These are phyloP conservation scores for Artemia sinica DNA, from an alignment of 2,888 invertebrate species.

Conservation along the genomic window DNA sequence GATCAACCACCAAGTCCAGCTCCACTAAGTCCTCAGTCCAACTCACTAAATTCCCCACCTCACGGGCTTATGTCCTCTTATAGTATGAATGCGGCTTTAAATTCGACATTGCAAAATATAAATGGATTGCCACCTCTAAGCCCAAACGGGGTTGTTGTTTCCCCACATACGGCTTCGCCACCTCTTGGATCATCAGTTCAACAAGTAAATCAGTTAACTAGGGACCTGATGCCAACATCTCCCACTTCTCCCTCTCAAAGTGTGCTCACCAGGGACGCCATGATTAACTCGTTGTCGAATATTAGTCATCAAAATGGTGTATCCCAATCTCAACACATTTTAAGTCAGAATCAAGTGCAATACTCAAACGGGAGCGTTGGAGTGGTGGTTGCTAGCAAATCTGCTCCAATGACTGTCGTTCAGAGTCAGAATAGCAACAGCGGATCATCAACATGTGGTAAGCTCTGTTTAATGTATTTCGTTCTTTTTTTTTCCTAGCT, in stretches of 20 bases:
- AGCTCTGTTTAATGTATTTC: background rate
- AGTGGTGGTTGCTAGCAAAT: conserved; percentile 1
- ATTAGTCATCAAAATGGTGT: background rate
- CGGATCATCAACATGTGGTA: background rate
- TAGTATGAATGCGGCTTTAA: conserved; percentile 18
- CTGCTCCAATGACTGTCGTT: conserved; percentile 9
- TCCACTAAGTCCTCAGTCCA: conserved; percentile 42
- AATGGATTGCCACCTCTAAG: conserved; percentile 9
- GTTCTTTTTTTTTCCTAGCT: too few relatives aligned
- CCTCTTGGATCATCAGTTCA: background rate
- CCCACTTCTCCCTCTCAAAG: conserved; percentile 27
- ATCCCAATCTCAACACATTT: conserved; percentile 15
- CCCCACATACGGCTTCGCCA: conserved; percentile 5
- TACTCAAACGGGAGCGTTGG: conserved; percentile 5
- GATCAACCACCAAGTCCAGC: conserved; percentile 41
- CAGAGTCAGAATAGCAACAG: background rate
- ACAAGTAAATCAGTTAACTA: conserved; percentile 10
- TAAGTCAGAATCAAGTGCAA: conserved; percentile 18
- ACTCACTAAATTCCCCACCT: conserved; percentile 44
- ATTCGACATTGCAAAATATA: conserved; percentile 6
- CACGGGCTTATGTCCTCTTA: conserved; percentile 17
- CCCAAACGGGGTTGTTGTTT: conserved; percentile 14
- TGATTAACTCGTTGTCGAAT: conserved; percentile 20
- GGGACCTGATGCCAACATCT: conserved; percentile 26
- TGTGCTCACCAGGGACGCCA: conserved; percentile 22